Conservation (phyloP, 2,113 vertebrate species). For the Equus przewalskii region DNA sequence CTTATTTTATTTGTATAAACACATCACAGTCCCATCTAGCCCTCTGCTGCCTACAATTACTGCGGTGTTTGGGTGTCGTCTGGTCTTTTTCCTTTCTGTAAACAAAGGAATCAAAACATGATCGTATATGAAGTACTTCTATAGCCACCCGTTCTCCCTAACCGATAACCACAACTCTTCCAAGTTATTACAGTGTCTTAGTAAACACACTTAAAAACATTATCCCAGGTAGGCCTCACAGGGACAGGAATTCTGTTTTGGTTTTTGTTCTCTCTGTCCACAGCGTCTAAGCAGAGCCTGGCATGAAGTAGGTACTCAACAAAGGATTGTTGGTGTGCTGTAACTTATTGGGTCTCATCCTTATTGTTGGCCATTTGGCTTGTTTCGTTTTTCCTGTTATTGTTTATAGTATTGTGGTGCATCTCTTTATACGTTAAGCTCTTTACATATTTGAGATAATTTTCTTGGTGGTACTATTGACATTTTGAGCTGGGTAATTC, state of each 20-base stretch:
- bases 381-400: background rate
- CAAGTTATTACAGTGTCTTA: background rate
- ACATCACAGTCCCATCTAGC: background rate
- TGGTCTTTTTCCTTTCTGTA: background rate
- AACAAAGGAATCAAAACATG: background rate
- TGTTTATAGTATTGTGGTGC: background rate
- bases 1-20: background rate
- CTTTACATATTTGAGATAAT: background rate
- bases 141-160: background rate
- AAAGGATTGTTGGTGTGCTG: background rate
- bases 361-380: background rate
- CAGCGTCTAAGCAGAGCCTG: background rate
- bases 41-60: background rate
- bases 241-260: background rate
- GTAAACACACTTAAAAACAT: slow-evolving; percentile 12
- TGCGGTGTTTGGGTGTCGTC: background rate
- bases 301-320: background rate
- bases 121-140: background rate
- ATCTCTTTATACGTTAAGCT: background rate
- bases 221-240: background rate
- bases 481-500: background rate
- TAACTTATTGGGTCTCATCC: background rate
- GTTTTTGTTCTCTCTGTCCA: background rate
- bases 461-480: background rate
- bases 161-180: background rate